Evolutionary conservation across 2,797 vertebrate species (phyloP), one percentile per base, ranked within the genome.

Genomic region (Enoplosus armatus): DNA sequence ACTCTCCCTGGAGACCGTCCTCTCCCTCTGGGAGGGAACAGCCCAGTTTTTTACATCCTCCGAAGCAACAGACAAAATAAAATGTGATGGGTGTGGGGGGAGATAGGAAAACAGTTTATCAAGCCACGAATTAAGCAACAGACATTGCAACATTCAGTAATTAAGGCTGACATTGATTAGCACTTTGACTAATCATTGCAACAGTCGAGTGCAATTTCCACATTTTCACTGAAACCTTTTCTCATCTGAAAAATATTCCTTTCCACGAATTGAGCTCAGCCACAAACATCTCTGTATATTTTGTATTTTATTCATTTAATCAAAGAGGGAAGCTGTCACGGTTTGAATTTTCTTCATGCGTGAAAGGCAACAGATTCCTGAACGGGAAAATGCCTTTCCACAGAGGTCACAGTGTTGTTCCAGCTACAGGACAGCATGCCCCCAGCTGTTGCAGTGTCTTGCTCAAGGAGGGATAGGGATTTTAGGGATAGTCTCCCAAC

Each of bases 121-220:
- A 91, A 83, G 74, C 68, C 80, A 67, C 56, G 2, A 72, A n/a
- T n/a, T n/a, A n/a, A 80, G 85, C 71, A 64, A 82, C 70, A 89
- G 71, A 83, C 75, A 75, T 78, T 77, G 72, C 78, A 78, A 60
- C 85, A 86, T 85, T 80, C 33, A 53, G 69, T 87, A 89, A 92
- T 87, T 87, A 76, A 58, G 54, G 65, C 74, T 89, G 88, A 85
- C 89, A 90, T 54, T 88, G 87, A 89, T 92, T 91, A 87, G 84
- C 76, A 67, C 72, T 92, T 85, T 59, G 55, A 78, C 60, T 86
- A 77, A 90, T 90, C 70, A 72, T 67, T 87, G 75, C 65, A 84
- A 85, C 71, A 81, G 68, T 73, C n/a, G 14, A 83, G 77, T 50
- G 50, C 58, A 50, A 82, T 84, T 85, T 84, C 60, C 69, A 76